phyloP scores from a whole-genome alignment of 2,888 invertebrate species.

The Hirudinaria manillensis region DNA sequence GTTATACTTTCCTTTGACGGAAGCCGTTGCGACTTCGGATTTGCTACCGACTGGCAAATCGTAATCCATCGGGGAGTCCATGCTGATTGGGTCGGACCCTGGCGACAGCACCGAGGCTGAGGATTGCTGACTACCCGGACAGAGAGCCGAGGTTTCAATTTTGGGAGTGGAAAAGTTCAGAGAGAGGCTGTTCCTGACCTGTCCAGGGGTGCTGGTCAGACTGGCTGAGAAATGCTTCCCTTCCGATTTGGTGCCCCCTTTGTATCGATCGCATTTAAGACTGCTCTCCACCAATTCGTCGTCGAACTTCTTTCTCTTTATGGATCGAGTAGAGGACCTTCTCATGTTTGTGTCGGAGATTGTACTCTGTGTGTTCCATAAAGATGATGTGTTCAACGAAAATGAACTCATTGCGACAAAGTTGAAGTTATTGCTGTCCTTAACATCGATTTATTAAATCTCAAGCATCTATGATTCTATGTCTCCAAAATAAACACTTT shows the following conservation, averaged over 20 bases:
- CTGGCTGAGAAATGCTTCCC: background rate
- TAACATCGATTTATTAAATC: background rate
- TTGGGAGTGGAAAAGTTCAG: conserved; percentile 7
- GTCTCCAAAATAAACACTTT: too few relatives aligned
- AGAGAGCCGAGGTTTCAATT: background rate
- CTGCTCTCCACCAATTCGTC: conserved; percentile 93
- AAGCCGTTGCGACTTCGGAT: too few relatives aligned
- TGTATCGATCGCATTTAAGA: conserved; percentile 49
- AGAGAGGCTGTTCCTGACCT: background rate
- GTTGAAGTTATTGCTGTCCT: too few relatives aligned
- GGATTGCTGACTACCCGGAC: background rate
- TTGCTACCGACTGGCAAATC: background rate
- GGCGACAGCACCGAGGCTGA: background rate
- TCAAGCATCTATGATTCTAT: background rate
- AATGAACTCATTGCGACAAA: too few relatives aligned
- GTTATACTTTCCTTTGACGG: too few relatives aligned
- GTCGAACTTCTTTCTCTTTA: conserved; percentile 89
- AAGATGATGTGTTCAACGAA: background rate
- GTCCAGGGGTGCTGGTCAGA: background rate
- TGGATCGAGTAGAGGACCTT: conserved; percentile 79
- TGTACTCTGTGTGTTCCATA: background rate
- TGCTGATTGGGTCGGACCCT: background rate
- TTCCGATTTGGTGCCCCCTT: conserved; percentile 9
- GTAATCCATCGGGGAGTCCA: background rate
- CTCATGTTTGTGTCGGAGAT: conserved; percentile 35